phyloP scores from a whole-genome alignment of 1,140 invertebrate genomes.

The Nasonia vitripennis region DNA sequence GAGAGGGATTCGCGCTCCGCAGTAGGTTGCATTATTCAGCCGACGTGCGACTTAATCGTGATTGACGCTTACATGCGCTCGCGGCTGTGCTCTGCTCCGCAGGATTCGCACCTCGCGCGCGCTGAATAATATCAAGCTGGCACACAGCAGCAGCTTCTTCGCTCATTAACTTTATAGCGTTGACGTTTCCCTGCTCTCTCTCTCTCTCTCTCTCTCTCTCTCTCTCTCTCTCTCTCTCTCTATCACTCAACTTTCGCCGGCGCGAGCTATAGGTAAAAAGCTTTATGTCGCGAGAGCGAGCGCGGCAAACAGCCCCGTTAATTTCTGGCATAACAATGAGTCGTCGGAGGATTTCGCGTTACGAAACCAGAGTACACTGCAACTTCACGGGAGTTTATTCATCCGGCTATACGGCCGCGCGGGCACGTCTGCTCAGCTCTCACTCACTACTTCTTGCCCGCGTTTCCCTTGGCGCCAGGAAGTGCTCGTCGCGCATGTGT shows the following conservation, averaged over 20 bases:
- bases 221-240: not conserved
- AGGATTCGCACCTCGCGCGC: not conserved
- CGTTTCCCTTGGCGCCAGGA: not conserved
- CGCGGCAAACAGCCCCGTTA: not conserved
- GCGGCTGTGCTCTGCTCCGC: no score
- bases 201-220: not conserved
- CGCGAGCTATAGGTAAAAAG: not conserved
- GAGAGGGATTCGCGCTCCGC: not conserved
- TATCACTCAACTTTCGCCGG: not conserved
- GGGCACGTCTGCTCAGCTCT: no score
- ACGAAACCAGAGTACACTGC: slow-evolving; percentile 23
- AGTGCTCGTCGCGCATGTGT: not conserved
- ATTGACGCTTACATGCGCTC: slow-evolving; percentile 7
- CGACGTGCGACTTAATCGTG: slow-evolving; percentile 9
- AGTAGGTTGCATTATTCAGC: not conserved
- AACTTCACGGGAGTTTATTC: slow-evolving; percentile 38
- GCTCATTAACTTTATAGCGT: not conserved
- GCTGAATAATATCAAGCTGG: not conserved
- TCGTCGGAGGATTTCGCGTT: slow-evolving; percentile 22
- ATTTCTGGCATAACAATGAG: slow-evolving; percentile 37
- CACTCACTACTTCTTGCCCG: not conserved
- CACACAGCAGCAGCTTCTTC: not conserved
- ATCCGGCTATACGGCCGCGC: not conserved
- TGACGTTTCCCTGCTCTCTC: not conserved
- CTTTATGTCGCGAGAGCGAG: not conserved